A percentile compares a stretch with the other conserved stretches of the same genome.
phyloP scores from a whole-genome alignment of 2,888 invertebrate species.

The Ferrisia virgata region DNA sequence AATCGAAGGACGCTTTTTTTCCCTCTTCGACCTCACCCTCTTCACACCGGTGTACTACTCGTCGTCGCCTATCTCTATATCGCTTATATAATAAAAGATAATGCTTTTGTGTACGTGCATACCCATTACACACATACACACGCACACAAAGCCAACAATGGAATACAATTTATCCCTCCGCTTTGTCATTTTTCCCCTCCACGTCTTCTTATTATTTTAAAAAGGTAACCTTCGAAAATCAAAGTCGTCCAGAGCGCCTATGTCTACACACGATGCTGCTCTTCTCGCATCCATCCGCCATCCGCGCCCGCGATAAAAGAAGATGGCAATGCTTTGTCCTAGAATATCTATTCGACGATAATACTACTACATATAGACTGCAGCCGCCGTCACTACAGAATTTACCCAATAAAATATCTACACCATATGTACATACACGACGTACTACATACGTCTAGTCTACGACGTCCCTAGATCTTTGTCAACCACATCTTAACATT shows the following conservation, averaged over 20 bases:
- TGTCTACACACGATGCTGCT: neutral
- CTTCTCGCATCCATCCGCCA: neutral
- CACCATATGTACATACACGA: no score
- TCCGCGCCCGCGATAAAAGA: neutral
- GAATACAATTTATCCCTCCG: neutral
- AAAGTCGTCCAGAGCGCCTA: slow-evolving; percentile 6
- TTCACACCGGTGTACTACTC: neutral
- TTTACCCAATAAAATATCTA: no score
- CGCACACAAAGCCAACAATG: neutral
- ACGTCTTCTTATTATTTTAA: neutral
- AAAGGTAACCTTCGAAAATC: slow-evolving; percentile 22
- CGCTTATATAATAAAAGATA: neutral
- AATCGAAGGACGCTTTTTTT: neutral
- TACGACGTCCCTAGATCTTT: neutral
- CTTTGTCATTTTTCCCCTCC: neutral
- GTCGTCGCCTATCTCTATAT: neutral
- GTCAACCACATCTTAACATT: neutral
- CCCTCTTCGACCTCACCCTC: neutral
- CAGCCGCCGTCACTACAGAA: no score
- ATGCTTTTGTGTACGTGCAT: neutral
- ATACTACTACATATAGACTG: no score
- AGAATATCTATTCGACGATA: neutral
- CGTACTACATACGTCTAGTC: neutral
- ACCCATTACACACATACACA: no score
- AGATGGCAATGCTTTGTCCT: slow-evolving; percentile 4